Evolutionary conservation across 2,113 vertebrate genomes (phyloP).

Genomic region (Cephalopholis sonnerati): DNA sequence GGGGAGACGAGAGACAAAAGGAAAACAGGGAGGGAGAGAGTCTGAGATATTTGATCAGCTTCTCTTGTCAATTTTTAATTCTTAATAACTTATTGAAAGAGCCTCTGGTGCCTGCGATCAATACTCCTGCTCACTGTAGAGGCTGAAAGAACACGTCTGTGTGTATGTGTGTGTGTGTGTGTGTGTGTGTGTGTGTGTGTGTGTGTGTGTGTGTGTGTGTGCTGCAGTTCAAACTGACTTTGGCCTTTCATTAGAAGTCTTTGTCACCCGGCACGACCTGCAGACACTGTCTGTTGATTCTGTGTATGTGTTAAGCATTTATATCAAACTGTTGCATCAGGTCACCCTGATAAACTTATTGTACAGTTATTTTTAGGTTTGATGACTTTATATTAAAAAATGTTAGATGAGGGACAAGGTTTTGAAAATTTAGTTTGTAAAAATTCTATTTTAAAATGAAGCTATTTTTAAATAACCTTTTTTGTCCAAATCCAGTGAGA

Average conservation of each 20-base stretch:
- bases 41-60: constrained; percentile 60
- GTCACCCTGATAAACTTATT: neutral
- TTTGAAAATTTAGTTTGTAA: no score
- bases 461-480: no score
- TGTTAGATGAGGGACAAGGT: no score
- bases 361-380: neutral
- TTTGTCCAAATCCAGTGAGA: no score
- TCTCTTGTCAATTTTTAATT: constrained; percentile 69
- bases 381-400: no score
- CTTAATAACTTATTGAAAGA: constrained; percentile 76
- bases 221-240: neutral
- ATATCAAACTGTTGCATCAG: neutral
- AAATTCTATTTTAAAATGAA: no score
- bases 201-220: constrained; percentile 15
- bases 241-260: constrained; percentile 14
- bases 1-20: no score
- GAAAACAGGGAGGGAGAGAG: constrained; percentile 6
- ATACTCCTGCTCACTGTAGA: constrained; percentile 49
- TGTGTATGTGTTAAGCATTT: neutral
- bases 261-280: neutral
- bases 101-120: constrained; percentile 57
- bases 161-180: constrained; percentile 31
- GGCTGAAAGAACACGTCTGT: constrained; percentile 5
- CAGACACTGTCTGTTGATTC: neutral
- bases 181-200: constrained; percentile 26